Base-by-base conservation (phyloP, 92 coral and sea anemone species). In the Heteractis magnifica region DNA sequence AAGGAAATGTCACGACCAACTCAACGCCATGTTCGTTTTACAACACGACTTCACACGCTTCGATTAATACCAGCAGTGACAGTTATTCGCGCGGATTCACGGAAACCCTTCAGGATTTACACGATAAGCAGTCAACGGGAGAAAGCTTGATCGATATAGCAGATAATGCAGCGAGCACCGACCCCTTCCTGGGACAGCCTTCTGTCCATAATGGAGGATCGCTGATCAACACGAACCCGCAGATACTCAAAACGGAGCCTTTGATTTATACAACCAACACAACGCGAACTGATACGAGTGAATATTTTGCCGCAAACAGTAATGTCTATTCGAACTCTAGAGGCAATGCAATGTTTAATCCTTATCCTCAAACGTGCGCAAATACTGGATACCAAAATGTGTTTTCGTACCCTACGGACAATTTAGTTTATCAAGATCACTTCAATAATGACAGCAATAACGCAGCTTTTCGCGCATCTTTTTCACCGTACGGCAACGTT, bases 21-120 rank as follows among this genome's bases (percentile, higher is more conserved):
- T 93, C 98, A 12, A 89, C 95, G 15, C 87, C 95, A 49, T 87
- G 91, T 85, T 92, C 98, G 53, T 83, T 94, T 74, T 92, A 84
- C 56, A 92, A 88, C 90, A 78, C 93, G 18, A 82, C 82, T 71
- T 83, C 86, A 52, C 91, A 92, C 79, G 94, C 91, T 60, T 85
- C 92, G 21, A 85, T 90, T 65, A 77, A 86, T 76, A 55, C 84
- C 41, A 90, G 93, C 78, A 92, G 86, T 86, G 92, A 92, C 77
- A 85, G 85, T 10, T 88, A 92, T 78, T 72, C 99, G 72, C 95
- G 98, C 82, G 99, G 99, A 62, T 90, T 97, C 86, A 91, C 99
- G 49, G 99, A 94, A 83, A 94, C 98, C 72, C 92, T 97, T 72
- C 99, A 97, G 76, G 99, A 97, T 75, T 93, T 97, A 53, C 99